Conservation (phyloP, 2,797 vertebrate species). For the Lindbergichthys nudifrons region DNA sequence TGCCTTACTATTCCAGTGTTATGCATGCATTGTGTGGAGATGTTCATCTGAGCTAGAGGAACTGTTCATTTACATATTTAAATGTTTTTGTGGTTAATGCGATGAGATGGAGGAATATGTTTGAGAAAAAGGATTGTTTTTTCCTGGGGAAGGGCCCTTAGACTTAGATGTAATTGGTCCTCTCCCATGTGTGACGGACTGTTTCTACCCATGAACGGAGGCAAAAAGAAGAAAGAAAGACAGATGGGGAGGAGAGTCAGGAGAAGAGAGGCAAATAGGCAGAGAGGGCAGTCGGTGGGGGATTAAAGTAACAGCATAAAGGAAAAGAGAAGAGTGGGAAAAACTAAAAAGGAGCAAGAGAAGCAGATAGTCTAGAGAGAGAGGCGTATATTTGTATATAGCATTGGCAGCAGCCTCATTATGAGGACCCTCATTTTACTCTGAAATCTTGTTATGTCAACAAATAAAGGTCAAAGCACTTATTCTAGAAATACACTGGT, state of each 20-base stretch:
- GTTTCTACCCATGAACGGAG: conserved; percentile 41
- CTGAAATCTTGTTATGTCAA: conserved; percentile 26
- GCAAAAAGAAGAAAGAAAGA: conserved; percentile 16
- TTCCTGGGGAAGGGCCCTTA: not conserved
- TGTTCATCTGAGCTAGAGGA: not conserved
- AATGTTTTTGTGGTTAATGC: not conserved
- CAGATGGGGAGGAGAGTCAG: conserved; percentile 11
- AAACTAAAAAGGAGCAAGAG: not conserved
- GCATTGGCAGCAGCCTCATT: conserved; percentile 14
- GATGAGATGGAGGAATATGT: conserved; percentile 9
- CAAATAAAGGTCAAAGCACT: conserved; percentile 57
- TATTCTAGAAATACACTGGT: conserved; percentile 44
- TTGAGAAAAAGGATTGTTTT: not conserved
- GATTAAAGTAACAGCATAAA: conserved; percentile 15
- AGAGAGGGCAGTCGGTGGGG: not conserved
- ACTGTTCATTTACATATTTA: conserved; percentile 2
- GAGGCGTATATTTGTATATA: conserved; percentile 1
- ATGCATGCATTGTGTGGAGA: not conserved
- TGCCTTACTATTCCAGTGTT: not conserved
- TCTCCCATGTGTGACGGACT: conserved; percentile 43
- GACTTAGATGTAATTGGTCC: conserved; percentile 36
- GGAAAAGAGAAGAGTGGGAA: not conserved
- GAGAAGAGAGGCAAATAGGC: conserved; percentile 10
- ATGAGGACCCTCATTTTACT: conserved; percentile 44
- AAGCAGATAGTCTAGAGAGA: not conserved